Evolutionary conservation across 2,888 invertebrate genomes (phyloP).

Genomic region (Hypsopygia costalis): DNA sequence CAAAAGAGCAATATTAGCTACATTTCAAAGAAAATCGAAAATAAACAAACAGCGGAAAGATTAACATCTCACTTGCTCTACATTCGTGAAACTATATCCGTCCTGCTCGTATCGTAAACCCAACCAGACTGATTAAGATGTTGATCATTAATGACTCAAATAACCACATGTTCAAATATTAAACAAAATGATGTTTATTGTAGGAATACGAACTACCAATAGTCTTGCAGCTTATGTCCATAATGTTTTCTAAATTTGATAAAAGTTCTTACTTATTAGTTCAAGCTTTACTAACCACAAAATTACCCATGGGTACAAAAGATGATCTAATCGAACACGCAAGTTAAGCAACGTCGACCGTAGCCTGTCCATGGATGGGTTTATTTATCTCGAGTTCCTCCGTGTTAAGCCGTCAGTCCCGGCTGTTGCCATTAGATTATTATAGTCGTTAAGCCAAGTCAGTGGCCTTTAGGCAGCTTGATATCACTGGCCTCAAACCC

Average conservation of each 20-base stretch:
- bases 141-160: conserved; percentile 13
- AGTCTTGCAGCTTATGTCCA: neutral
- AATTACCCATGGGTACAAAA: too few species aligned
- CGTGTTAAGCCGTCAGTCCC: too few species aligned
- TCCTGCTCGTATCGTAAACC: neutral
- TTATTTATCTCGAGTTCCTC: too few species aligned
- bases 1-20: neutral
- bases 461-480: too few species aligned
- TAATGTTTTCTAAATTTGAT: neutral
- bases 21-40: neutral
- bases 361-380: too few species aligned
- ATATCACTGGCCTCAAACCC: too few species aligned
- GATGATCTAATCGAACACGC: too few species aligned
- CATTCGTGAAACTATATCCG: conserved; percentile 1
- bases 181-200: conserved; percentile 10
- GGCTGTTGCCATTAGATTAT: too few species aligned
- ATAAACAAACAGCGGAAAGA: neutral
- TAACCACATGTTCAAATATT: conserved; percentile 22
- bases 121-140: conserved; percentile 7
- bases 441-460: too few species aligned
- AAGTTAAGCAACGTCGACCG: too few species aligned
- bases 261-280: too few species aligned
- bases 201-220: conserved; percentile 15
- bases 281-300: too few species aligned
- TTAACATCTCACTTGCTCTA: neutral